Evolutionary conservation across 2,888 invertebrate species (phyloP).

Genomic region (Cremastobaeus sp.): DNA sequence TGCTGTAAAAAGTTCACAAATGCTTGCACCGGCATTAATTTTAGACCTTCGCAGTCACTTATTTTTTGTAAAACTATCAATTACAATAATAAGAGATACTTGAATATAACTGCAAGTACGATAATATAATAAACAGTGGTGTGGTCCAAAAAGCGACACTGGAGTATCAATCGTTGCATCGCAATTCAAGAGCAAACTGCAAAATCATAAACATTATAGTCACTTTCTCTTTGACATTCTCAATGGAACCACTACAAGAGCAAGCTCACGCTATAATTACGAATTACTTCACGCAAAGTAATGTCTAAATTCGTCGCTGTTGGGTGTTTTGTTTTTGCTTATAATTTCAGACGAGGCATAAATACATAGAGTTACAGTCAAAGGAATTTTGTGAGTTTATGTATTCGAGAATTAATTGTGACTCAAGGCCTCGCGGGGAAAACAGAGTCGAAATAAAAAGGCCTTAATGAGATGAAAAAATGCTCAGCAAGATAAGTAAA

Average conservation of each 20-base stretch:
- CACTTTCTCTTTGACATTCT: slow-evolving; percentile 31
- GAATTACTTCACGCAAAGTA: slow-evolving; percentile 15
- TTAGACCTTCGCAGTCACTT: too few species aligned
- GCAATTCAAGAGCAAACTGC: slow-evolving; percentile 1
- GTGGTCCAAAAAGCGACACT: not conserved
- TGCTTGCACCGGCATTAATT: too few species aligned
- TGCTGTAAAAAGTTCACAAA: too few species aligned
- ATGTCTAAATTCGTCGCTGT: slow-evolving; percentile 16
- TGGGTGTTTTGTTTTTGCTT: not conserved
- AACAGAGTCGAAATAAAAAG: too few species aligned
- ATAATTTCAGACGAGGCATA: too few species aligned
- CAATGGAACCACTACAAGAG: slow-evolving; percentile 13
- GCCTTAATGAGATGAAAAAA: too few species aligned
- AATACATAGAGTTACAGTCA: too few species aligned
- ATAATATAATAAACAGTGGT: not conserved
- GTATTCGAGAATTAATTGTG: too few species aligned
- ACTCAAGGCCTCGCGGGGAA: too few species aligned
- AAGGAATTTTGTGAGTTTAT: too few species aligned
- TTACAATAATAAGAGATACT: slow-evolving; percentile 1
- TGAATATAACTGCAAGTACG: too few species aligned
- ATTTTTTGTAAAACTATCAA: not conserved
- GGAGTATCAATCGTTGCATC: slow-evolving; percentile 4
- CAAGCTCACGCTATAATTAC: slow-evolving; percentile 10
- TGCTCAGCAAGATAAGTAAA: too few species aligned
- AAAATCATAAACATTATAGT: slow-evolving; percentile 23